Conservation (phyloP, 2,113 vertebrate species). For the Pterocles orientalis region DNA sequence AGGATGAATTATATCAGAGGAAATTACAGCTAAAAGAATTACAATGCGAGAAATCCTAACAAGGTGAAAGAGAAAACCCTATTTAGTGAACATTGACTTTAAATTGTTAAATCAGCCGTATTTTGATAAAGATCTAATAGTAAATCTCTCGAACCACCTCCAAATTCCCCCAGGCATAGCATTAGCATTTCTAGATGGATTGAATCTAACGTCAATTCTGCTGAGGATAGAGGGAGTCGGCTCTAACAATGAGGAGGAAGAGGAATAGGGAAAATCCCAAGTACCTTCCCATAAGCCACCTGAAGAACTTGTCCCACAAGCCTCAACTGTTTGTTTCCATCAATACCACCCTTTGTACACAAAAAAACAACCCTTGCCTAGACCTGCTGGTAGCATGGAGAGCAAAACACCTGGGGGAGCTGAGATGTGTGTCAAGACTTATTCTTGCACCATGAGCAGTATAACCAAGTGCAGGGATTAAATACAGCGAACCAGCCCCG, state of each 20-base stretch:
- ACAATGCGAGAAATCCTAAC: neutral
- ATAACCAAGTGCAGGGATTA: neutral
- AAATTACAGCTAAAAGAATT: neutral
- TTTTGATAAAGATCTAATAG: neutral
- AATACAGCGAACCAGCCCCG: neutral
- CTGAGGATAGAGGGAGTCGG: neutral
- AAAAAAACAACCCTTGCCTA: conserved; percentile 44
- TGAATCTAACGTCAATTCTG: neutral
- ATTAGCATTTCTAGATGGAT: neutral
- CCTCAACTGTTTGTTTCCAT: conserved; percentile 64
- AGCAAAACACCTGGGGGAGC: neutral
- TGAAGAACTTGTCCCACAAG: conserved; percentile 70
- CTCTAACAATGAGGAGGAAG: conserved; percentile 26
- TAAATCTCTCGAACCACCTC: neutral
- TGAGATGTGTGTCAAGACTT: neutral
- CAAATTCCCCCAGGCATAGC: neutral
- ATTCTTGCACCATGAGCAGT: neutral
- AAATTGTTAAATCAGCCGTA: neutral
- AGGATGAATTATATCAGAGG: neutral
- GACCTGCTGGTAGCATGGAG: conserved; percentile 24
- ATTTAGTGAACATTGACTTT: neutral
- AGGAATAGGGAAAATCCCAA: conserved; percentile 66
- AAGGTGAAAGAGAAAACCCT: neutral
- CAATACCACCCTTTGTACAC: conserved; percentile 68
- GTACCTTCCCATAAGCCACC: conserved; percentile 58